Evolutionary conservation across 2,888 invertebrate genomes (phyloP).

Genomic region (Cantharis nigra): DNA sequence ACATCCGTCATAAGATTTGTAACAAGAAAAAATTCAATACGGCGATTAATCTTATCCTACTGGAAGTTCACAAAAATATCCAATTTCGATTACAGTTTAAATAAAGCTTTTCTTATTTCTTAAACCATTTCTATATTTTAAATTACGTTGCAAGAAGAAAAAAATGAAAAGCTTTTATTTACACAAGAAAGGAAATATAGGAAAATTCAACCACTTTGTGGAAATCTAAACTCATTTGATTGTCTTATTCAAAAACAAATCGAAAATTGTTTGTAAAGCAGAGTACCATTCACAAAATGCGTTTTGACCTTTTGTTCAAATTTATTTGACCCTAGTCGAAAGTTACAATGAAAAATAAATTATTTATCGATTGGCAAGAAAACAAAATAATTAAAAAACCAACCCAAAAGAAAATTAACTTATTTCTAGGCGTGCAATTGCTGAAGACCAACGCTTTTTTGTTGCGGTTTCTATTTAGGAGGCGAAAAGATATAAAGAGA

Average conservation of each 20-base stretch:
- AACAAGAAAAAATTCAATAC: background rate
- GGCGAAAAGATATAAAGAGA: background rate
- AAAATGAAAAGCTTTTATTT: background rate
- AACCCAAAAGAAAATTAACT: background rate
- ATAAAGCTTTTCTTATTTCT: background rate
- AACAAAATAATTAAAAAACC: background rate
- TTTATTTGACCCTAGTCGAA: background rate
- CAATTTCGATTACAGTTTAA: background rate
- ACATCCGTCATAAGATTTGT: background rate
- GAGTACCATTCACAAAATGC: background rate
- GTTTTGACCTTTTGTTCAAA: background rate
- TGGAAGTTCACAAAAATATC: background rate
- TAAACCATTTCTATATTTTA: background rate
- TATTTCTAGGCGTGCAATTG: background rate
- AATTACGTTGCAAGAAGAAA: background rate
- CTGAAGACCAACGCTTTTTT: background rate
- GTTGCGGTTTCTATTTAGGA: background rate
- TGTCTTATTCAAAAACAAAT: background rate
- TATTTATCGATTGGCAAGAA: background rate
- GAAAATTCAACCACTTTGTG: background rate
- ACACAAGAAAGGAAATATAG: background rate
- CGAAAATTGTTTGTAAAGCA: background rate
- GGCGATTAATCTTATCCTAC: background rate
- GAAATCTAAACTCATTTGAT: background rate
- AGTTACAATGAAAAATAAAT: background rate